These are phyloP conservation scores for Conchocele bisecta DNA, from an alignment of 2,888 invertebrate species.

Conservation along the genomic window DNA sequence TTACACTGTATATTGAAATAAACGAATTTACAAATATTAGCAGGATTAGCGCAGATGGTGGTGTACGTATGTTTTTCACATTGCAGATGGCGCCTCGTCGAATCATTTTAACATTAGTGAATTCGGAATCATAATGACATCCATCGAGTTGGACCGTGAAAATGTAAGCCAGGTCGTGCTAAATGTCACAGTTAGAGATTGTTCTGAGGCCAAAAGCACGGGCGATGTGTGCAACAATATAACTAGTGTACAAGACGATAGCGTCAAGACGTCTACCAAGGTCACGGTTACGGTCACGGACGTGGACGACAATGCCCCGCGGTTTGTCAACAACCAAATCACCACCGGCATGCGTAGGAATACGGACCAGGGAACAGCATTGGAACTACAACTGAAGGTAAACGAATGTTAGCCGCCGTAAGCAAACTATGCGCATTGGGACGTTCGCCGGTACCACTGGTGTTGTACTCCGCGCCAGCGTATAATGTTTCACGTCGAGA, in stretches of 20 bases:
- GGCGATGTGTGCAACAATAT: conserved; percentile 1
- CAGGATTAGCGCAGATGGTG: too few relatives aligned
- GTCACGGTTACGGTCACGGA: conserved; percentile 26
- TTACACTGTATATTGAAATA: too few relatives aligned
- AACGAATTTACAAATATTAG: too few relatives aligned
- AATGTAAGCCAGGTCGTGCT: background rate
- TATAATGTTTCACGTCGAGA: too few relatives aligned
- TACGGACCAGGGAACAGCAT: conserved; percentile 20
- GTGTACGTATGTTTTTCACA: too few relatives aligned
- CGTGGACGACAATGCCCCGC: conserved; percentile 47
- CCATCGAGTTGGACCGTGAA: background rate
- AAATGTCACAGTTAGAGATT: background rate
- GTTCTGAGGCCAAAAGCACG: conserved; percentile 1
- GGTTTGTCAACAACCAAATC: conserved; percentile 28
- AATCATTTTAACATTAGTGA: background rate
- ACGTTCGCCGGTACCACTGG: too few relatives aligned
- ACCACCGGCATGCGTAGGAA: conserved; percentile 45
- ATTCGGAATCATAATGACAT: background rate
- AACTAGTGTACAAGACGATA: background rate
- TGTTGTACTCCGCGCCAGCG: too few relatives aligned
- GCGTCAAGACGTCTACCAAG: background rate
- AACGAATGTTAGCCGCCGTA: too few relatives aligned
- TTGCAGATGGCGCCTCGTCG: background rate
- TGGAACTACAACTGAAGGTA: conserved; percentile 45
- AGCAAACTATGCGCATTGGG: too few relatives aligned